A percentile compares a stretch with the other conserved stretches of the same genome.
phyloP scores from a whole-genome alignment of 2,888 invertebrate species.

The Diachrysia chrysitis region DNA sequence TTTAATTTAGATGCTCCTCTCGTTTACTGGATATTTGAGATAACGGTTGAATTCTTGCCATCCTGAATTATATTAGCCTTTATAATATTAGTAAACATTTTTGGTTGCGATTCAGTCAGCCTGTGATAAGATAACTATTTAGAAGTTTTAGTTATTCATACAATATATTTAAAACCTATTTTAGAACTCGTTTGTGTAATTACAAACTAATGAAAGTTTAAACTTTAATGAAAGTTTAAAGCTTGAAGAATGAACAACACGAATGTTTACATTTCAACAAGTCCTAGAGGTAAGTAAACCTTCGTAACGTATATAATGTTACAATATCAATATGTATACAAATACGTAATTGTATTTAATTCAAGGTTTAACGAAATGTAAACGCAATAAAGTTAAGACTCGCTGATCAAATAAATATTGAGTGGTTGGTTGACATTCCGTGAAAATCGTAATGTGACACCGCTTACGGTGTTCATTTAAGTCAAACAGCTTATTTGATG shows the following conservation, averaged over 20 bases:
- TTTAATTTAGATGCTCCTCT: constrained; percentile 43
- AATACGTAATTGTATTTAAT: not conserved
- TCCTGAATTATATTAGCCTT: constrained; percentile 24
- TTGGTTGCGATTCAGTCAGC: constrained; percentile 3
- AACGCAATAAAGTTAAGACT: constrained; percentile 49
- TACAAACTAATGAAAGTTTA: not conserved
- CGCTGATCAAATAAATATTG: constrained; percentile 73
- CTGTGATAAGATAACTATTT: not conserved
- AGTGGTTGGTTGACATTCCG: constrained; percentile 76
- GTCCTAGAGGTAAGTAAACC: not conserved
- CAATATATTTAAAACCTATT: not conserved
- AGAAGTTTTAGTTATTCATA: not conserved
- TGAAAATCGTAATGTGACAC: constrained; percentile 79
- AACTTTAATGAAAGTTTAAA: not conserved
- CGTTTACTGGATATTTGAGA: constrained; percentile 26
- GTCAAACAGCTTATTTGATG: constrained; percentile 73
- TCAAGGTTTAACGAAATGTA: constrained; percentile 31
- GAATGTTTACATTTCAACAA: constrained; percentile 2
- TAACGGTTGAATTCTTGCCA: constrained; percentile 18
- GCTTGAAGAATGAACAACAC: not conserved
- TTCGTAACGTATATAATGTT: not conserved
- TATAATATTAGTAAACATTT: constrained; percentile 34
- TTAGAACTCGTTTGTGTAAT: not conserved
- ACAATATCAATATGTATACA: not conserved
- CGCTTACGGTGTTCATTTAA: constrained; percentile 71